Conservation (phyloP, 1,140 invertebrate species). For the Drosophila asahinai region DNA sequence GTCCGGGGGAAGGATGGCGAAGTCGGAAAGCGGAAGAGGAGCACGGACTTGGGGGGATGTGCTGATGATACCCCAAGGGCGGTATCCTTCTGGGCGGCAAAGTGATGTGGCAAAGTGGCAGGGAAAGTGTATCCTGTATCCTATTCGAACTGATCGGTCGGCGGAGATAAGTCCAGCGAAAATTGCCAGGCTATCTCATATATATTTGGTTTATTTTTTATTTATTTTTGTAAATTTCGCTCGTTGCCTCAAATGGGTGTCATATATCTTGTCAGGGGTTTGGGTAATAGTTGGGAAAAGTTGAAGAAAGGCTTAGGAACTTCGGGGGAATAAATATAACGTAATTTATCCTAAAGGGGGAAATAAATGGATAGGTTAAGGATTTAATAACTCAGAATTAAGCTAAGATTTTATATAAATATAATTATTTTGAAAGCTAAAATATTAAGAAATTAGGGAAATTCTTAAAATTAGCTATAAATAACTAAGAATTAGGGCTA, state of each 20-base stretch:
- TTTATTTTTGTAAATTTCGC: slow-evolving; percentile 21
- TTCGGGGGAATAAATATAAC: neutral
- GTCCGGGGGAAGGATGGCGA: neutral
- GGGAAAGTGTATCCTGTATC: slow-evolving; percentile 3
- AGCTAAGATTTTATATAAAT: too few relatives aligned
- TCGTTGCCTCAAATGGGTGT: slow-evolving; percentile 4
- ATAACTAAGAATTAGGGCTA: too few relatives aligned
- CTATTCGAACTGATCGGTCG: slow-evolving; percentile 30
- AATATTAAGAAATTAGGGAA: too few relatives aligned
- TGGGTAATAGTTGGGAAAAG: neutral
- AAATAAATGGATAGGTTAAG: too few relatives aligned
- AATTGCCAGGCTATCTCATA: slow-evolving; percentile 25
- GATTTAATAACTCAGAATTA: too few relatives aligned
- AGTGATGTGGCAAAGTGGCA: slow-evolving; percentile 11
- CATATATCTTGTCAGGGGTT: slow-evolving; percentile 8
- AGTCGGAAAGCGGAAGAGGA: neutral
- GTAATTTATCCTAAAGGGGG: slow-evolving; percentile 2
- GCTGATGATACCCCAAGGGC: slow-evolving; percentile 31
- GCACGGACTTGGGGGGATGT: neutral
- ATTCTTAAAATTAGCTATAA: neutral
- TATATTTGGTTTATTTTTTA: slow-evolving; percentile 3
- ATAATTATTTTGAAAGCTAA: too few relatives aligned
- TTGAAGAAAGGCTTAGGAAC: neutral
- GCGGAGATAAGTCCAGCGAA: slow-evolving; percentile 25
- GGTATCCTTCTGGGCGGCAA: slow-evolving; percentile 3